Evolutionary conservation across 2,113 vertebrate species (phyloP).

Genomic region (Dromaius novaehollandiae): DNA sequence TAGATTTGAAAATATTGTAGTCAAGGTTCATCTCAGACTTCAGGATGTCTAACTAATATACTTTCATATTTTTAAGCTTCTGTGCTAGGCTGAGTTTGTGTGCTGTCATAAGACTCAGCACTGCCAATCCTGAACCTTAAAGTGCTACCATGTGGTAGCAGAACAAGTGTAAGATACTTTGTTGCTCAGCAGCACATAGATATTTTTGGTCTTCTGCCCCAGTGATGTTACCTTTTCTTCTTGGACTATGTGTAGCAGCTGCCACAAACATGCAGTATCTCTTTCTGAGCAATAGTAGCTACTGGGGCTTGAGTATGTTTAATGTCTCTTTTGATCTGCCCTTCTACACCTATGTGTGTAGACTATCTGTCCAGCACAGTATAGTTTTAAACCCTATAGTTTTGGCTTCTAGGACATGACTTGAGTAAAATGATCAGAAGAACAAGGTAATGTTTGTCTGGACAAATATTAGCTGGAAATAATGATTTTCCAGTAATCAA

Average conservation of each 20-base stretch:
- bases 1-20: too few species aligned
- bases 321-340: background rate
- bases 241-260: background rate
- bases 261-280: background rate
- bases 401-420: background rate
- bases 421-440: background rate
- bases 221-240: background rate
- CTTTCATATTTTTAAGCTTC: background rate
- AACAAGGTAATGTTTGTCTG: background rate
- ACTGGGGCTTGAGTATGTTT: rapidly evolving
- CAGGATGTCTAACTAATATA: background rate
- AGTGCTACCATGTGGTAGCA: background rate
- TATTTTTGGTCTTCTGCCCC: background rate
- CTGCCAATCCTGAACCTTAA: background rate
- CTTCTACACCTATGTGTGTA: background rate
- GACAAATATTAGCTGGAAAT: background rate
- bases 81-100: background rate
- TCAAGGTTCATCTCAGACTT: background rate
- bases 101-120: rapidly evolving
- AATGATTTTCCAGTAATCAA: background rate
- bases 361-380: too few species aligned
- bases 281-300: background rate
- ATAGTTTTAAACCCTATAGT: background rate
- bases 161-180: background rate
- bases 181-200: background rate